Evolutionary conservation across 2,888 invertebrate species (phyloP).

Genomic region (Tipula confusa): DNA sequence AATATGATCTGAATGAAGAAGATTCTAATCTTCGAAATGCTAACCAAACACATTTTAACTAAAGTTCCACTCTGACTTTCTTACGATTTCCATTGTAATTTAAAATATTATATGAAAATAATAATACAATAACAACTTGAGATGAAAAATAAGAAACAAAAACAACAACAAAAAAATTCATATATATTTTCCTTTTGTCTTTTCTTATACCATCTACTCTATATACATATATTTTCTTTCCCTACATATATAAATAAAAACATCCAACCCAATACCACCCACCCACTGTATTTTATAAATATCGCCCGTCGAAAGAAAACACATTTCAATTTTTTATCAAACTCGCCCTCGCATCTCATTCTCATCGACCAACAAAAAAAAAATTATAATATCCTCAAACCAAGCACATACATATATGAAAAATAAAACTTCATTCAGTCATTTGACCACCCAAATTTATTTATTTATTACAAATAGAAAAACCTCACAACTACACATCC

Average conservation of each 20-base stretch:
- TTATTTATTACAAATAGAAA: constrained; percentile 3
- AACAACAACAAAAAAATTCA: not conserved
- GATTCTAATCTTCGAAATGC: no score
- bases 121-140: constrained; percentile 4
- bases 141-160: constrained; percentile 21
- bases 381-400: not conserved
- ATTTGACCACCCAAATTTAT: constrained; percentile 25
- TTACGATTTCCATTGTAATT: not conserved
- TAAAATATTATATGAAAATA: not conserved
- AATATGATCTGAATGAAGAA: no score
- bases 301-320: constrained; percentile 6
- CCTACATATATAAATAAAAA: not conserved
- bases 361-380: not conserved
- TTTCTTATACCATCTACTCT: not conserved
- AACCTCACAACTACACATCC: not conserved
- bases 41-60: not conserved
- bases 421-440: not conserved
- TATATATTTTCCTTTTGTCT: not conserved
- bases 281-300: not conserved
- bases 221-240: not conserved
- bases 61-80: not conserved
- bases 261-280: no score
- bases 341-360: not conserved
- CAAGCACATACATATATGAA: not conserved
- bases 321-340: constrained; percentile 13